Base-by-base conservation (phyloP, 2,888 invertebrate species). In the Aphrophora alni region DNA sequence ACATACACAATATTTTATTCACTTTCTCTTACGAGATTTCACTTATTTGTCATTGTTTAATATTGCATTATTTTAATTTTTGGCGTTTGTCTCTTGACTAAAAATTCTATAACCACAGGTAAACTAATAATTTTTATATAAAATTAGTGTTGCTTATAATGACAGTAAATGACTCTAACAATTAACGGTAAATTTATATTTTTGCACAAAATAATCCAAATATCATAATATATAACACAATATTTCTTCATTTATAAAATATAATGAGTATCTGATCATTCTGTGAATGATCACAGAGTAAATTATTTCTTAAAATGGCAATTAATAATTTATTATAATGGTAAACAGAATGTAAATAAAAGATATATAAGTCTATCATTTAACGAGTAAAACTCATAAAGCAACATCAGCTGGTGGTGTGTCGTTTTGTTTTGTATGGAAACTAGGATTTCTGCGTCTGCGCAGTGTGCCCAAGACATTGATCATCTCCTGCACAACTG, bases 401-500 rank as follows among this genome's bases (percentile, higher is more conserved):
- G 76, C 70, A 14, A 77, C 51, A 38, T 80, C 80, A 8, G 80
- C 72, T 24, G 77, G 80, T 21, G 80, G 72, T 8, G 51, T 77
- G 7, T 80, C 77, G 12, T 25, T 17, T 33, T 71, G 44, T 26
- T 71, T 68, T 12, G 21, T 28, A 2, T 51, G 70, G 38, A 77
- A 71, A 26, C 71, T 80, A 83, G 88, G 81, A 90, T 90, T 70
- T 17, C 82, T 25, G 1, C 90, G 89, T 81, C 91, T 87, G 84
- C 90, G 89, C 87, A 92, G 88, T 72, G 91, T 92, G 21, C 92
- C 93, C 27, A 94, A 89, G 82, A 94, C 93, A 85, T 92, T 93
- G 75, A 93, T 89, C 92, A 94, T 92, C 87, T 94, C 92, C 87
- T 90, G 90, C 26, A 92, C 91, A 0, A 92, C 92, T 17, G 89